Evolutionary conservation across 2,113 vertebrate genomes (phyloP).

Genomic region (Uropsilus gracilis): DNA sequence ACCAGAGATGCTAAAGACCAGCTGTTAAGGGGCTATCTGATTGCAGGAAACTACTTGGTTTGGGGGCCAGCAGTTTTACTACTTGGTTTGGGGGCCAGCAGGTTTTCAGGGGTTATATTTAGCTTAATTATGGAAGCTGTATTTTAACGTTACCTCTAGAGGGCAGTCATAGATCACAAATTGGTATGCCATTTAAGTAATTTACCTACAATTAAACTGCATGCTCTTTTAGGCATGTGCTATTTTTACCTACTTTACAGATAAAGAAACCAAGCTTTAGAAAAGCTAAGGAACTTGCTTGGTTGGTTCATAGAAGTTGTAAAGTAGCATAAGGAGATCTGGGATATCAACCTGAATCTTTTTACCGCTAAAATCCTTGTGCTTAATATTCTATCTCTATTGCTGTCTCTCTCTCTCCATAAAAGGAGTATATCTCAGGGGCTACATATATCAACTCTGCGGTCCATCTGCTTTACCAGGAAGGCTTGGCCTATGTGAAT

Average conservation of each 20-base stretch:
- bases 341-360: background rate
- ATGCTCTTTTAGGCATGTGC: background rate
- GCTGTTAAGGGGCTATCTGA: background rate
- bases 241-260: background rate
- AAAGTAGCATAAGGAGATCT: background rate
- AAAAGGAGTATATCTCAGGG: background rate
- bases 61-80: background rate
- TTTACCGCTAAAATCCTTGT: background rate
- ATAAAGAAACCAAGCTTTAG: background rate
- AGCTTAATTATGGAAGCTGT: background rate
- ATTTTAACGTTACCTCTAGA: conserved; percentile 58
- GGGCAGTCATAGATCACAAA: conserved; percentile 56
- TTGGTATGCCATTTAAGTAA: background rate
- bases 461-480: background rate
- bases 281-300: conserved; percentile 17
- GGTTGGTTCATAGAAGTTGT: background rate
- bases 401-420: background rate
- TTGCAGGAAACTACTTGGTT: background rate
- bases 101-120: background rate
- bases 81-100: background rate
- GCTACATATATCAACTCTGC: background rate
- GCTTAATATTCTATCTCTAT: background rate
- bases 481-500: background rate
- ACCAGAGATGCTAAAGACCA: background rate
- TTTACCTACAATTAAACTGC: background rate